Base-by-base conservation (phyloP, 2,113 vertebrate species). In the Pluvialis apricaria region DNA sequence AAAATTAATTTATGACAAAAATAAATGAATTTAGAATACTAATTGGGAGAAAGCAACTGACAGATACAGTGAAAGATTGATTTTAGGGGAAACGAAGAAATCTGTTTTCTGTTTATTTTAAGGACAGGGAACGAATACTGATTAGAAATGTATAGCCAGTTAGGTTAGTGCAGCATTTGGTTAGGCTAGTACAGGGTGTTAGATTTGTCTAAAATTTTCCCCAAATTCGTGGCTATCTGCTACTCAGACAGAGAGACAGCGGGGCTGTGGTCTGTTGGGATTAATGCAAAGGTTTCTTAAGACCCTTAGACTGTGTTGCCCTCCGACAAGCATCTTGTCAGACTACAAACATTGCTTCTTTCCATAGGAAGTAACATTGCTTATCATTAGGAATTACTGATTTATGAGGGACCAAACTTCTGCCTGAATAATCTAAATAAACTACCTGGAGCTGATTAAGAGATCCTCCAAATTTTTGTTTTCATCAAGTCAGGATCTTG, bases 61-160 rank as follows among this genome's bases (percentile, higher is more conserved):
- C 98, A 98, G 97, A 98, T 97, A 98, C 97, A 95, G 93, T 75
- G 85, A 97, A 96, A 97, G 98, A 98, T 97, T 98, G 98, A 98
- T 98, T 98, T 98, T 97, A 95, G 88, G 90, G 96, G 94, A 98
- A 98, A 98, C 5, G 90, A 92, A 98, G 86, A 98, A 98, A 98
- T 98, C 98, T 98, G 97, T 92, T 98, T 98, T 98, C 96, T 98
- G 97, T 98, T 98, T 98, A 97, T 98, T 98, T 98, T 98, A 97
- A 98, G 97, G 97, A 97, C 96, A 98, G 94, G 92, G 98, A 98
- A 97, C 29, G 95, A 98, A 98, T 98, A 95, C 97, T 98, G 97
- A 98, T 98, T 97, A 97, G 97, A 96, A 96, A 97, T 68, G 82
- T 96, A 96, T 92, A 97, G 96, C 90, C 95, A 77, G 85, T 91